phyloP scores from a whole-genome alignment of 1,140 invertebrate genomes.

The Cepaea nemoralis region DNA sequence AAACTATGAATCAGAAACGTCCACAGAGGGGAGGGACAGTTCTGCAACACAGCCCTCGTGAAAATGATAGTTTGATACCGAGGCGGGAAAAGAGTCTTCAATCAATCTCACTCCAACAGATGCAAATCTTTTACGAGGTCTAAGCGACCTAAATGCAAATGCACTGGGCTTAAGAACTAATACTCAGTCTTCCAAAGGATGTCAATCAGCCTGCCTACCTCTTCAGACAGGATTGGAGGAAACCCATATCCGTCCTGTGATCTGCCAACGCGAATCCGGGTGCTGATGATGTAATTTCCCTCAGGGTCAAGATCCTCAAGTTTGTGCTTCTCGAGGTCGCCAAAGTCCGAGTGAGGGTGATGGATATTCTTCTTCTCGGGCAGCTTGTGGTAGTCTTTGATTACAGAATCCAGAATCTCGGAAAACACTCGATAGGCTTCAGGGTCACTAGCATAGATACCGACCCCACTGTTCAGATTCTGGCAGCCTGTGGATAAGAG shows the following conservation, averaged over 20 bases:
- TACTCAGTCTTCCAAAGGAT: too few relatives aligned
- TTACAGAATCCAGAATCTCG: conserved; percentile 59
- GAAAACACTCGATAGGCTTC: conserved; percentile 63
- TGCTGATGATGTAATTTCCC: conserved; percentile 54
- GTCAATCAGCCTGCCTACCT: conserved; percentile 44
- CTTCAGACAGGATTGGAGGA: conserved; percentile 44
- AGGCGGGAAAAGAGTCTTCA: too few relatives aligned
- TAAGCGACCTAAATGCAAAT: too few relatives aligned
- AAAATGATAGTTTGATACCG: too few relatives aligned
- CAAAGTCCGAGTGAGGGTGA: conserved; percentile 92
- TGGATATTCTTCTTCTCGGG: conserved; percentile 71
- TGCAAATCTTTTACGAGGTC: too few relatives aligned
- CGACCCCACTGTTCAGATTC: conserved; percentile 57
- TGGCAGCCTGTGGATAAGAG: conserved; percentile 15
- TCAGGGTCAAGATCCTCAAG: conserved; percentile 75
- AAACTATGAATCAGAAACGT: too few relatives aligned
- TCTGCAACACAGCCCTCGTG: too few relatives aligned
- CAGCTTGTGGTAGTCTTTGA: conserved; percentile 62
- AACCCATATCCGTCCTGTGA: conserved; percentile 46
- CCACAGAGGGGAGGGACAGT: too few relatives aligned
- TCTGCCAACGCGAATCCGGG: conserved; percentile 56
- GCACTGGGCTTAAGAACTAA: too few relatives aligned
- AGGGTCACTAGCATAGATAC: conserved; percentile 59
- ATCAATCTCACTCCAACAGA: too few relatives aligned
- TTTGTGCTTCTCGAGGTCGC: conserved; percentile 81